Conservation (phyloP, 2,888 invertebrate species). For the Bursaphelenchus okinawaensis region DNA sequence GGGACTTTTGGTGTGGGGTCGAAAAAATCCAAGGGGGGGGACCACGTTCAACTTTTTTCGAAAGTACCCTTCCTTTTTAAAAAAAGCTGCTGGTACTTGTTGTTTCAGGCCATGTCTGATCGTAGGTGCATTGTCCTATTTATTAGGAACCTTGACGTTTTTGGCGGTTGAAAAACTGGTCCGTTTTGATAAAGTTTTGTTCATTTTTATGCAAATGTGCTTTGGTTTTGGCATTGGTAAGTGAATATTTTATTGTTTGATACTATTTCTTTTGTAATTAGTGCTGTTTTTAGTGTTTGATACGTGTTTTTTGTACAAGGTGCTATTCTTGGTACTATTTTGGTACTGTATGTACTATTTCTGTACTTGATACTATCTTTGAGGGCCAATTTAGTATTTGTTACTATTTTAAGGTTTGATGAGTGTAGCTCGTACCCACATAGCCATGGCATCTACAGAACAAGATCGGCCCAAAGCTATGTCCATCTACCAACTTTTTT, state of each 20-base stretch:
- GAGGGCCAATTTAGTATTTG: neutral
- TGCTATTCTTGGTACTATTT: too few species aligned
- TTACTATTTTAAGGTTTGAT: neutral
- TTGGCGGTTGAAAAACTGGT: neutral
- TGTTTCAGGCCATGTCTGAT: neutral
- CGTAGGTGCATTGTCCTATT: neutral
- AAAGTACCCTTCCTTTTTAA: too few species aligned
- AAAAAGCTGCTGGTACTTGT: neutral
- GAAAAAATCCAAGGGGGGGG: too few species aligned
- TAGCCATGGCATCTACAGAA: constrained; percentile 23
- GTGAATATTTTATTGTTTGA: neutral
- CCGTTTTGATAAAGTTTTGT: neutral
- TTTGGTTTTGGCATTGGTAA: neutral
- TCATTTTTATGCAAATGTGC: neutral
- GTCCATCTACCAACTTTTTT: constrained; percentile 11
- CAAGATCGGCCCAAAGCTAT: constrained; percentile 20
- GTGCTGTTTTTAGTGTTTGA: too few species aligned
- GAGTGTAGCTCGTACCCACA: constrained; percentile 17
- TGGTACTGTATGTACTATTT: neutral
- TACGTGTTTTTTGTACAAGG: too few species aligned
- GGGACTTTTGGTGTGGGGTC: too few species aligned
- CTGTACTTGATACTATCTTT: neutral
- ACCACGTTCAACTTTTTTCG: too few species aligned
- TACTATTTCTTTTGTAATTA: neutral
- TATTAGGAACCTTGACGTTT: neutral